Evolutionary conservation across 2,888 invertebrate genomes (phyloP).

Genomic region (Eupithecia inturbata): DNA sequence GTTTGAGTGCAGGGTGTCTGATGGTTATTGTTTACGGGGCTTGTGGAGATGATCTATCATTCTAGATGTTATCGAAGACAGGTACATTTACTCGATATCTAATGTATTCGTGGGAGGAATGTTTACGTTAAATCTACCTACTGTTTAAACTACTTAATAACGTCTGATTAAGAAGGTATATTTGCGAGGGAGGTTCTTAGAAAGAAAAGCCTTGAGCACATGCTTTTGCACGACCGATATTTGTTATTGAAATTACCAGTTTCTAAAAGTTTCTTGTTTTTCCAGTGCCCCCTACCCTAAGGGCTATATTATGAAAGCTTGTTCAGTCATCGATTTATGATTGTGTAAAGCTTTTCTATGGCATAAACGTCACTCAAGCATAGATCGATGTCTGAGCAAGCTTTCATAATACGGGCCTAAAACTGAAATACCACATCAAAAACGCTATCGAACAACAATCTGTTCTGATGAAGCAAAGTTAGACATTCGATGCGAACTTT

Average conservation of each 20-base stretch:
- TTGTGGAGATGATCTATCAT: background rate
- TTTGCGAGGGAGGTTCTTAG: background rate
- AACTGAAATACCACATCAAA: background rate
- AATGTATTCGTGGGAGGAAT: background rate
- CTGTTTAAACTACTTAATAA: background rate
- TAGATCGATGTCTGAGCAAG: too few species aligned
- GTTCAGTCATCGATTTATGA: too few species aligned
- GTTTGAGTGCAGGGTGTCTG: constrained; percentile 27
- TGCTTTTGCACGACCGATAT: background rate
- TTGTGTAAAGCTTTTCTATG: too few species aligned
- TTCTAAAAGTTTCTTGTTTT: background rate
- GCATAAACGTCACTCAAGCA: too few species aligned
- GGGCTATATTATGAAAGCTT: too few species aligned
- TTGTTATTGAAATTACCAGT: background rate
- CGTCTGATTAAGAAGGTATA: background rate
- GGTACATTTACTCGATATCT: background rate
- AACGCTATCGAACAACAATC: background rate
- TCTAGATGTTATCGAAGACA: background rate
- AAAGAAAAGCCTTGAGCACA: background rate
- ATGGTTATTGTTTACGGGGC: constrained; percentile 15
- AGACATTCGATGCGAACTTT: background rate
- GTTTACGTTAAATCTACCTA: background rate
- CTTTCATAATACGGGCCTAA: background rate
- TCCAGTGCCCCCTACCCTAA: too few species aligned
- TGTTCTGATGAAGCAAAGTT: background rate